A percentile compares a stretch with the other conserved stretches of the same genome.
These are phyloP conservation scores for Fragum fragum DNA, from an alignment of 2,888 invertebrate species.

Conservation along the genomic window DNA sequence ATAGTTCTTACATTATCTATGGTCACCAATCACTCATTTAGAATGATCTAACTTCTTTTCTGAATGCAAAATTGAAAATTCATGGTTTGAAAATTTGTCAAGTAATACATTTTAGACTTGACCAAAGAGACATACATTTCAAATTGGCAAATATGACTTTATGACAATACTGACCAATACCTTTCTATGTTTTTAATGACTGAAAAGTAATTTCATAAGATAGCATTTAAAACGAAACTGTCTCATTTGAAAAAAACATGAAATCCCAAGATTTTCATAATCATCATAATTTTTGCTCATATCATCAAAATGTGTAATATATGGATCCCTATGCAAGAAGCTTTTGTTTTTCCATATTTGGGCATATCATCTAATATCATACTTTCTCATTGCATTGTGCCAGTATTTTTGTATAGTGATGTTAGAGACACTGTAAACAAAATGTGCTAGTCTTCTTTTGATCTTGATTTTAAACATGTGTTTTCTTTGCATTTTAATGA, in stretches of 20 bases:
- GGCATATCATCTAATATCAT: background rate
- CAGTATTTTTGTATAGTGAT: constrained; percentile 30
- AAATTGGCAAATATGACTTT: no score
- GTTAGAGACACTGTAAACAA: background rate
- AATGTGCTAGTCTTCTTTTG: constrained; percentile 26
- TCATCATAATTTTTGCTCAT: background rate
- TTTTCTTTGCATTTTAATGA: background rate
- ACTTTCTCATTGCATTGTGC: constrained; percentile 31
- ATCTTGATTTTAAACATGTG: constrained; percentile 7
- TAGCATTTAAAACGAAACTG: background rate
- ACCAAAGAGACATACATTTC: no score
- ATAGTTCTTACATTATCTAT: no score
- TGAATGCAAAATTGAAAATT: no score
- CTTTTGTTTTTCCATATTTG: background rate
- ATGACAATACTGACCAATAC: no score
- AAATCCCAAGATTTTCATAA: background rate
- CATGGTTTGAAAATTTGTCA: no score
- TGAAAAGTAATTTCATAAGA: no score
- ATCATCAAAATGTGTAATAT: background rate
- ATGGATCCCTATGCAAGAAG: background rate
- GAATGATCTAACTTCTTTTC: no score
- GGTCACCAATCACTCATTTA: no score
- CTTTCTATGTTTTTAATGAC: no score
- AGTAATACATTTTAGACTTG: no score
- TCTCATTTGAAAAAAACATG: background rate